These are phyloP conservation scores for Nasonia vitripennis DNA, from an alignment of 1,140 invertebrate genomes.

Conservation along the genomic window DNA sequence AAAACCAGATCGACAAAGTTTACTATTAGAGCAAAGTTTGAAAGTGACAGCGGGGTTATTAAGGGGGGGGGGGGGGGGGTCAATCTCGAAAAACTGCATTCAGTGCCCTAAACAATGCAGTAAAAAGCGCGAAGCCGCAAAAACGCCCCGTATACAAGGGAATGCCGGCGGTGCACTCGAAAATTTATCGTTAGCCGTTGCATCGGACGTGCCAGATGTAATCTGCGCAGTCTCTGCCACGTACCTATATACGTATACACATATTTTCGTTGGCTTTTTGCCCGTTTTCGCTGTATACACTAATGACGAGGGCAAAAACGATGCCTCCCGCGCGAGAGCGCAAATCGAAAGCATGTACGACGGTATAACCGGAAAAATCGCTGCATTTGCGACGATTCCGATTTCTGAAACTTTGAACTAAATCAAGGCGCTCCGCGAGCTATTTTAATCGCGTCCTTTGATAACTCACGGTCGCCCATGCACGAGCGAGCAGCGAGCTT, in stretches of 20 bases:
- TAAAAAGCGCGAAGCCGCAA: conserved; percentile 4
- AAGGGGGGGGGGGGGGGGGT: no score
- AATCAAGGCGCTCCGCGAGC: conserved; percentile 24
- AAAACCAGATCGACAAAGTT: no score
- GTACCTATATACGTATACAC: conserved; percentile 45
- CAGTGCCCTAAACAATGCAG: background rate
- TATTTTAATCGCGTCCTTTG: conserved; percentile 41
- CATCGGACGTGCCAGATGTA: conserved; percentile 56
- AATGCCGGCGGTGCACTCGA: conserved; percentile 36
- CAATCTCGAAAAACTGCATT: no score
- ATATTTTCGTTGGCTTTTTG: conserved; percentile 27
- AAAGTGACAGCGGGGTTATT: no score
- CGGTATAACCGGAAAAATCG: no score
- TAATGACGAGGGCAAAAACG: background rate
- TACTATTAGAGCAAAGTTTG: no score
- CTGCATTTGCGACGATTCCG: no score
- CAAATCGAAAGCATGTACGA: no score
- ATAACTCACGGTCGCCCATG: conserved; percentile 41
- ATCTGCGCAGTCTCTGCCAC: conserved; percentile 28
- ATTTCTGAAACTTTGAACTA: conserved; percentile 5
- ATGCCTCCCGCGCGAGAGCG: background rate
- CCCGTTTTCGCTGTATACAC: background rate
- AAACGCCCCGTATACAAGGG: conserved; percentile 36
- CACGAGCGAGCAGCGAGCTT: background rate
- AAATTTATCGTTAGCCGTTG: conserved; percentile 52